Evolutionary conservation across 2,888 invertebrate species (phyloP).

Genomic region (Dynastes maya): DNA sequence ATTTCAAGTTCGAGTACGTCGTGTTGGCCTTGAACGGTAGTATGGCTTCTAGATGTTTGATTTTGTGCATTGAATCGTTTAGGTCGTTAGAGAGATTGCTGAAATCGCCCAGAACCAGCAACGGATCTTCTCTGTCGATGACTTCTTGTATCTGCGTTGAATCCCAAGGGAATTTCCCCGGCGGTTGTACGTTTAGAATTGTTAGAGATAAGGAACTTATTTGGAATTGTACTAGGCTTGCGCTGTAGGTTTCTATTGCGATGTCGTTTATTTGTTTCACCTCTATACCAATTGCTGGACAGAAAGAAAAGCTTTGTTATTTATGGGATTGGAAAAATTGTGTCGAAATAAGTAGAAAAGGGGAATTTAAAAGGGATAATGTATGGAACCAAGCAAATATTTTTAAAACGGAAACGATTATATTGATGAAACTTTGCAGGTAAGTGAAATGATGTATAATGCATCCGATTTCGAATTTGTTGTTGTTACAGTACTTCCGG

Average conservation of each 20-base stretch:
- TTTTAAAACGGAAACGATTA: no score
- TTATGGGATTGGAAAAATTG: background rate
- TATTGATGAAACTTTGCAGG: no score
- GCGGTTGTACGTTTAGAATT: constrained; percentile 55
- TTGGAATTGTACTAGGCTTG: constrained; percentile 46
- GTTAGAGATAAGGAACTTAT: constrained; percentile 43
- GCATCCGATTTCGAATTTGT: no score
- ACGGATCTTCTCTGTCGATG: constrained; percentile 34
- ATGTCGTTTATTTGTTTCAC: constrained; percentile 40
- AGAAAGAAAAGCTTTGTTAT: background rate
- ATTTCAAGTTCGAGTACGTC: constrained; percentile 57
- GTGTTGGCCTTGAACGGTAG: constrained; percentile 64
- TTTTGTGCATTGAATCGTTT: constrained; percentile 51
- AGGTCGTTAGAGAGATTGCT: constrained; percentile 34
- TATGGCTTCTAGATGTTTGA: constrained; percentile 62
- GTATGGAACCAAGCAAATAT: no score
- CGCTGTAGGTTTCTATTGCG: constrained; percentile 42
- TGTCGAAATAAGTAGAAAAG: background rate
- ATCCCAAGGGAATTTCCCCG: constrained; percentile 46
- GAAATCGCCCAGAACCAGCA: constrained; percentile 49
- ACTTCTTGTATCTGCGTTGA: constrained; percentile 49
- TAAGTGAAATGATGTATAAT: no score
- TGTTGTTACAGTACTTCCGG: no score
- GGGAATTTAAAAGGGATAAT: no score
- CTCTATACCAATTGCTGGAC: constrained; percentile 49